A percentile compares a stretch with the other conserved stretches of the same genome.
These are phyloP conservation scores for Decapterus maruadsi DNA, from an alignment of 2,797 vertebrate species.

Conservation along the genomic window DNA sequence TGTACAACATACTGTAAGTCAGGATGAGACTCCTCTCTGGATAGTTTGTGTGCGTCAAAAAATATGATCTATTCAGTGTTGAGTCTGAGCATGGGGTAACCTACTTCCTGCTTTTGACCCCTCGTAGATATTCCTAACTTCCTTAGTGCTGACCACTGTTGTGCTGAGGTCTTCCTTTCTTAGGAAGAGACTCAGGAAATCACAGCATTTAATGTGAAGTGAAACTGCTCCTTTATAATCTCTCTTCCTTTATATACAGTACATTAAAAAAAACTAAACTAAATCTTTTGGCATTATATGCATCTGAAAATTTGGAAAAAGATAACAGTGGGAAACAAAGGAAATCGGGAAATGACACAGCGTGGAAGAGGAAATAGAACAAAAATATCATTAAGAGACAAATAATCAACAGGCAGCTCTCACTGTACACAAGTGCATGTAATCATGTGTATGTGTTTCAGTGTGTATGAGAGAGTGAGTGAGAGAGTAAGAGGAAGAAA, in stretches of 20 bases:
- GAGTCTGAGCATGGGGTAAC: constrained; percentile 15
- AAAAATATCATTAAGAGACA: neutral
- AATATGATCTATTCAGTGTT: constrained; percentile 12
- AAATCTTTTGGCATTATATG: neutral
- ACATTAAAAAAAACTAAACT: neutral
- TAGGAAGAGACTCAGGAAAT: constrained; percentile 36
- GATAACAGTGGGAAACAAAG: neutral
- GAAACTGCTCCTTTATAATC: constrained; percentile 29
- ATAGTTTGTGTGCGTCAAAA: constrained; percentile 30
- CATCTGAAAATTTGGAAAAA: neutral
- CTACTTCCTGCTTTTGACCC: constrained; percentile 62
- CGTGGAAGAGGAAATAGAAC: neutral
- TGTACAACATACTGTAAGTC: constrained; percentile 10
- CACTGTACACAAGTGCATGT: neutral
- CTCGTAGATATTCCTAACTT: constrained; percentile 61
- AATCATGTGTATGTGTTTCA: neutral
- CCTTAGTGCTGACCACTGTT: constrained; percentile 45
- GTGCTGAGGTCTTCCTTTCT: constrained; percentile 49
- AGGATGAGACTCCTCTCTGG: neutral
- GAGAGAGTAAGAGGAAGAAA: constrained; percentile 35
- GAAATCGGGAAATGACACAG: neutral
- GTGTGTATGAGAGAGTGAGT: constrained; percentile 18
- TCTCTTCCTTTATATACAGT: constrained; percentile 4
- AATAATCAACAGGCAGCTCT: neutral
- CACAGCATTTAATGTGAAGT: constrained; percentile 25